Base-by-base conservation (phyloP, 1,140 invertebrate species). In the Drosophila sechellia region DNA sequence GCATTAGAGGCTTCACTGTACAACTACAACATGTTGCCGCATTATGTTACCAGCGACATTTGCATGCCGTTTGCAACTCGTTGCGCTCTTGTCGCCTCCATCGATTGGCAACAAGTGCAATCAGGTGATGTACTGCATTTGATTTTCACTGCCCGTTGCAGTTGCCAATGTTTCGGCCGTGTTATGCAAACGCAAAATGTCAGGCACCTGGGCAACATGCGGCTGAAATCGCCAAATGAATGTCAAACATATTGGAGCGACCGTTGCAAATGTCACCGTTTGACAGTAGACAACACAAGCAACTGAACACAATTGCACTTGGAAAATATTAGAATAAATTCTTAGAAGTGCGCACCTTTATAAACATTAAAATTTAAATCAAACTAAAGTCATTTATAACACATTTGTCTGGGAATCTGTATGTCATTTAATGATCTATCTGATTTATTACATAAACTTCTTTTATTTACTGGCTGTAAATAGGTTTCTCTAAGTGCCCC, bases 131-230 rank as follows among this genome's bases (percentile, higher is more conserved):
- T 86, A 77, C 81, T 85, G 77, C 53, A 77, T 85, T 84, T 85
- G 81, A 84, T 86, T 84, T 85, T 73, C 59, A 76, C 70, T 60
- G 52, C 53, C 37, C 57, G 70, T 37, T 81, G 69, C 57, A 60
- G 81, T 52, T 79, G 31, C 43, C 34, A 61, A 31, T 59, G 70
- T 50, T 52, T 27, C 48, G 68, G 72, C 56, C 54, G 59, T 74
- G 74, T 86, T 87, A 81, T 86, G 83, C 83, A 86, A 86, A 86
- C 83, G 70, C 66, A 87, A 86, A 86, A 86, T 86, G 83, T 86
- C 83, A 86, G 83, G 73, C 83, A 81, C 80, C 76, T 86, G 77
- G 83, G 75, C 78, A 86, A 87, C 83, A 86, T 79, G 84, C 71
- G 75, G 79, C 75, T 77, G 46, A 63, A 69, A 70, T 72, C 54